Percentiles rank a stretch among this genome's conserved stretches.
phyloP scores from a whole-genome alignment of 2,888 invertebrate genomes.

The Drosophila leonis region DNA sequence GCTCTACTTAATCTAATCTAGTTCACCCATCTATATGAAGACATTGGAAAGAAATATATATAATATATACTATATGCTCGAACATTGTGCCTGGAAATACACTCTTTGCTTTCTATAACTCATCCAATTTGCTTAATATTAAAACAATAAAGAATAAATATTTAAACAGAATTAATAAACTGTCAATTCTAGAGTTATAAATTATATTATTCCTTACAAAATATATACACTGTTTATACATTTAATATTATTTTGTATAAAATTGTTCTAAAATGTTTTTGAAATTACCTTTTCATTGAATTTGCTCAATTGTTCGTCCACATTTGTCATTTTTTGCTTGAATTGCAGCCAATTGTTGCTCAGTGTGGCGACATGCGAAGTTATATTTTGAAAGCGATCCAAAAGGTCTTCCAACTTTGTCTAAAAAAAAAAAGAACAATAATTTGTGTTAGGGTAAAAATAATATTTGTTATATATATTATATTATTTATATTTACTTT shows the following conservation, averaged over 20 bases:
- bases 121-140: no score
- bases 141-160: no score
- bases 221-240: no score
- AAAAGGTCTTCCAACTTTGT: slow-evolving; percentile 80
- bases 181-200: no score
- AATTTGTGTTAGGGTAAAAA: background rate
- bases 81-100: background rate
- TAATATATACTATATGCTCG: background rate
- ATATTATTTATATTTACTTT: slow-evolving; percentile 78
- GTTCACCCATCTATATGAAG: no score
- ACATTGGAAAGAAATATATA: background rate
- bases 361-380: slow-evolving; percentile 83
- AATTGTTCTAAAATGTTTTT: background rate
- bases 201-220: no score
- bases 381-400: slow-evolving; percentile 83
- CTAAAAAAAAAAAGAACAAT: slow-evolving; percentile 62
- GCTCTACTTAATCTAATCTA: background rate
- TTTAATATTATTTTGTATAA: background rate
- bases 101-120: background rate
- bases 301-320: slow-evolving; percentile 72
- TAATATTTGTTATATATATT: no score
- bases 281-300: slow-evolving; percentile 75
- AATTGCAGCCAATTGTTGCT: slow-evolving; percentile 83
- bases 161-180: no score
- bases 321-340: slow-evolving; percentile 75